A percentile compares a stretch with the other conserved stretches of the same genome.
phyloP scores from a whole-genome alignment of 2,113 vertebrate genomes.

The Sebastes fasciatus region DNA sequence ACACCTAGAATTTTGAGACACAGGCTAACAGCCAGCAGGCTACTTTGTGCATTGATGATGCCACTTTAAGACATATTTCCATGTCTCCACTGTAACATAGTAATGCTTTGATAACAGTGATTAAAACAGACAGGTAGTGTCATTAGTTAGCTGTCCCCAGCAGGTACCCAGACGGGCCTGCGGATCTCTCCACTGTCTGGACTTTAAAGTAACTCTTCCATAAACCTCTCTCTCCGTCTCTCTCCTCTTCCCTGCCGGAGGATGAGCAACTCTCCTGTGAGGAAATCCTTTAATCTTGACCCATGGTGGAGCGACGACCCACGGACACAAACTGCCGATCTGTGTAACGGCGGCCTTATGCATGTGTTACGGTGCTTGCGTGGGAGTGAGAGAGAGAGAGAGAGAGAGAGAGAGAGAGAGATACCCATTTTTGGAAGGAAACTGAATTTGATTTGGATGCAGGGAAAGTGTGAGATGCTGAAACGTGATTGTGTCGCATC shows the following conservation, averaged over 20 bases:
- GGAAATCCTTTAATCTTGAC: constrained; percentile 76
- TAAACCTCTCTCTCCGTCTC: constrained; percentile 51
- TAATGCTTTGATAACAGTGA: not conserved
- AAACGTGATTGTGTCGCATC: constrained; percentile 1
- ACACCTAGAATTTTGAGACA: not conserved
- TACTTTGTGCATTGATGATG: not conserved
- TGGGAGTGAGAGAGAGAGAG: not conserved
- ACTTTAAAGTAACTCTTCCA: constrained; percentile 66
- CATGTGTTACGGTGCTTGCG: constrained; percentile 13
- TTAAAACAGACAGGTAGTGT: constrained; percentile 19
- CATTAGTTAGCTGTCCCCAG: constrained; percentile 43
- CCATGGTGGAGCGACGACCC: constrained; percentile 56
- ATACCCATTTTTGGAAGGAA: constrained; percentile 13
- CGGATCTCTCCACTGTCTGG: constrained; percentile 41
- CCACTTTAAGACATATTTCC: constrained; percentile 14
- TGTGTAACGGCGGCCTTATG: constrained; percentile 33
- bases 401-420: not conserved
- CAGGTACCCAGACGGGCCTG: constrained; percentile 54
- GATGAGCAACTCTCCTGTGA: constrained; percentile 53
- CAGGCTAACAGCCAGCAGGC: not conserved
- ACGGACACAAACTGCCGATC: constrained; percentile 43
- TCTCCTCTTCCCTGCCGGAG: constrained; percentile 39
- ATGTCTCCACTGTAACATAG: not conserved
- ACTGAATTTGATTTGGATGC: constrained; percentile 5
- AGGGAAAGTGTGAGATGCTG: not conserved